Percentiles rank a stretch among this genome's conserved stretches.
phyloP scores from a whole-genome alignment of 1,140 invertebrate genomes.

The silkworm (Bombyx mori) region ASM3026992v2 NC_085111.1:5222001-5222500 shows the following conservation, averaged over 20 bases:
- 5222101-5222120: constrained; percentile 8
- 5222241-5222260: constrained; percentile 14
- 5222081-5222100: constrained; percentile 6
- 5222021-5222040: constrained; percentile 12
- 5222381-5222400: too few species aligned
- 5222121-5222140: constrained; percentile 15
- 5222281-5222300: not conserved
- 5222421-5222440: too few species aligned
- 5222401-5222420: too few species aligned
- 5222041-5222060: not conserved
- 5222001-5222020: not conserved
- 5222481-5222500: too few species aligned
- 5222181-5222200: not conserved
- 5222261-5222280: constrained; percentile 21
- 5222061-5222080: constrained; percentile 7
- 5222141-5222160: constrained; percentile 3
- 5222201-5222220: not conserved
- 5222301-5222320: not conserved
- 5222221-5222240: not conserved
- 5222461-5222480: too few species aligned
- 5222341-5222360: too few species aligned
- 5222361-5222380: too few species aligned
- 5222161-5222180: not conserved
- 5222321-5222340: too few species aligned
- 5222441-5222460: too few species aligned